These are phyloP conservation scores for Varanus salvator DNA, from an alignment of 2,113 vertebrate species.

Conservation along the genomic window DNA sequence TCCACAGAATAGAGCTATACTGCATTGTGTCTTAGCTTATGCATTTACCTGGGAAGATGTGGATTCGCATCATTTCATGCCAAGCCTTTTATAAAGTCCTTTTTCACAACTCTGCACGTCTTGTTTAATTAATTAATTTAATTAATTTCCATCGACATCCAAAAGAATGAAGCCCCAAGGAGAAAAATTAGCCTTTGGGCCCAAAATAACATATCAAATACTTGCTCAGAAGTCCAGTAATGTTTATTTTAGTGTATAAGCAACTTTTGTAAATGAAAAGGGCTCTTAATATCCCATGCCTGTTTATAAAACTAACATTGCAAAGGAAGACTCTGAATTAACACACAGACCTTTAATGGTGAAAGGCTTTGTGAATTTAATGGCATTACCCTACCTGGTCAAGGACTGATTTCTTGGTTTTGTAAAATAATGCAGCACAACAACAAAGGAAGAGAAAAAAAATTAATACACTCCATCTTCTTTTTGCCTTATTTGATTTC, in stretches of 20 bases:
- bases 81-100: accelerated
- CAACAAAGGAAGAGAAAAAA: not conserved
- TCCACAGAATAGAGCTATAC: not conserved
- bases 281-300: not conserved
- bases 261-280: not conserved
- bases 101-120: not conserved
- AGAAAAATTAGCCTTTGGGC: not conserved
- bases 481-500: not conserved
- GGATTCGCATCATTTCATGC: not conserved
- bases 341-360: not conserved
- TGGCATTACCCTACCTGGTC: not conserved
- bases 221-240: accelerated
- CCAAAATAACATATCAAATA: not conserved
- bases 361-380: not conserved
- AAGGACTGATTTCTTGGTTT: not conserved
- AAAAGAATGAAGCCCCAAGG: accelerated
- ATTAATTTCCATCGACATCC: too few species aligned
- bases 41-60: not conserved
- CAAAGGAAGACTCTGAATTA: not conserved
- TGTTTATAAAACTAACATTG: not conserved
- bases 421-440: not conserved
- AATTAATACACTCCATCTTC: not conserved
- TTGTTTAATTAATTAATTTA: too few species aligned
- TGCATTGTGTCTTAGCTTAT: not conserved
- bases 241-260: accelerated